Percentiles rank a stretch among this genome's conserved stretches.
These are phyloP conservation scores for Acridotheres tristis DNA, from an alignment of 2,797 vertebrate species.

Conservation along the genomic window DNA sequence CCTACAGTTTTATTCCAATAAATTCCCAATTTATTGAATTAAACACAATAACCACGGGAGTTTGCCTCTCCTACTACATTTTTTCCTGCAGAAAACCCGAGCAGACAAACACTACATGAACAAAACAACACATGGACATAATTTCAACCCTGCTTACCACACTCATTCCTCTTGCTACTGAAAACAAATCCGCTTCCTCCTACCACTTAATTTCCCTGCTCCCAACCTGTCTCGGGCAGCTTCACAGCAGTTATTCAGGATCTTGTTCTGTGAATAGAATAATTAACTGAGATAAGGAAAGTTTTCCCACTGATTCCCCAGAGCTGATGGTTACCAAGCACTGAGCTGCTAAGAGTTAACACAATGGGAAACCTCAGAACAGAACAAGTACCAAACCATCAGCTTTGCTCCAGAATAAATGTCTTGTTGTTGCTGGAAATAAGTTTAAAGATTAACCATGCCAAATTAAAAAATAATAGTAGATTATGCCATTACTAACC, in stretches of 20 bases:
- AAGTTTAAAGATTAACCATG: slow-evolving; percentile 15
- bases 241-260: slow-evolving; percentile 27
- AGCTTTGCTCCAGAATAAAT: neutral
- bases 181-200: slow-evolving; percentile 18
- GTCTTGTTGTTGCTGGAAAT: neutral
- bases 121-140: neutral
- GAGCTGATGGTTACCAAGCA: neutral
- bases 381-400: neutral
- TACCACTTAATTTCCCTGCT: slow-evolving; percentile 1
- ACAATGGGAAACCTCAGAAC: neutral
- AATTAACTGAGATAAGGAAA: slow-evolving; percentile 18
- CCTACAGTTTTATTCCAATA: neutral
- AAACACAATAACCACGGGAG: neutral
- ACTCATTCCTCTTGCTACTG: slow-evolving; percentile 31
- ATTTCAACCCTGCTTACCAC: slow-evolving; percentile 40
- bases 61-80: neutral
- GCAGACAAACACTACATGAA: neutral
- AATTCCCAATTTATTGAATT: neutral
- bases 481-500: neutral
- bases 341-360: neutral
- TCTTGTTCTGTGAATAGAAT: slow-evolving; percentile 42
- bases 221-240: neutral
- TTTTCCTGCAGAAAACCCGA: neutral
- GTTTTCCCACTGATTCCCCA: neutral
- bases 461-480: neutral